A percentile compares a stretch with the other conserved stretches of the same genome.
These are phyloP conservation scores for Nemoura dubitans DNA, from an alignment of 2,888 invertebrate species.

Conservation along the genomic window DNA sequence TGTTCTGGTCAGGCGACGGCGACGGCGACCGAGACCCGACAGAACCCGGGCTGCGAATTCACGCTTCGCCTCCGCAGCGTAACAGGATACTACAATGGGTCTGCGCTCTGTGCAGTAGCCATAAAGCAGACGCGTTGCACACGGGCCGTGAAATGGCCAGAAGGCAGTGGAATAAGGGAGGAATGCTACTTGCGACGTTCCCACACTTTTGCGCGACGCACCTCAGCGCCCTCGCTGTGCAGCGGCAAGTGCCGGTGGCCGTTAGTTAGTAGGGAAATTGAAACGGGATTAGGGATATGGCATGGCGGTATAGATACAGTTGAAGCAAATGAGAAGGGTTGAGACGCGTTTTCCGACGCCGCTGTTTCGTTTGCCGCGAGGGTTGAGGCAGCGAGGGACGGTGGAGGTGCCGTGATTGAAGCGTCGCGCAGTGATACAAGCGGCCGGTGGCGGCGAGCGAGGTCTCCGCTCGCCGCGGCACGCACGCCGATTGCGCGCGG, in stretches of 20 bases:
- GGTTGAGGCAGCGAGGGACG: not conserved
- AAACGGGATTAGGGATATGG: not conserved
- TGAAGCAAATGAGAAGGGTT: not conserved
- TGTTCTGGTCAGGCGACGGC: constrained; percentile 35
- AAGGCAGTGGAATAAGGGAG: not conserved
- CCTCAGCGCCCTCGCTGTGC: not conserved
- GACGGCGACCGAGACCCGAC: not conserved
- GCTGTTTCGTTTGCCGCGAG: not conserved
- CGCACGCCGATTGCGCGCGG: not conserved
- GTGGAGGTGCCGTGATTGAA: not conserved
- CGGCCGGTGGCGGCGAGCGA: not conserved
- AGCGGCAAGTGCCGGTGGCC: not conserved
- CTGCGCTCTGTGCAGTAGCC: not conserved
- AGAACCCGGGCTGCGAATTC: too few relatives aligned
- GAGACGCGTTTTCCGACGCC: not conserved
- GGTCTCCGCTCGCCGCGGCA: not conserved
- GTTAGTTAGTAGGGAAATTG: constrained; percentile 1
- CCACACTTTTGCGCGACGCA: not conserved
- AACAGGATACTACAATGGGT: constrained; percentile 39
- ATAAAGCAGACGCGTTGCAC: not conserved
- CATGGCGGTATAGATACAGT: too few relatives aligned
- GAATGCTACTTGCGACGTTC: not conserved
- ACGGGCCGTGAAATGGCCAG: not conserved
- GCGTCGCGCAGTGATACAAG: not conserved
- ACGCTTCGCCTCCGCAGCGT: constrained; percentile 25